Conservation (phyloP, 2,113 vertebrate species). For the Thalassoma bifasciatum region DNA sequence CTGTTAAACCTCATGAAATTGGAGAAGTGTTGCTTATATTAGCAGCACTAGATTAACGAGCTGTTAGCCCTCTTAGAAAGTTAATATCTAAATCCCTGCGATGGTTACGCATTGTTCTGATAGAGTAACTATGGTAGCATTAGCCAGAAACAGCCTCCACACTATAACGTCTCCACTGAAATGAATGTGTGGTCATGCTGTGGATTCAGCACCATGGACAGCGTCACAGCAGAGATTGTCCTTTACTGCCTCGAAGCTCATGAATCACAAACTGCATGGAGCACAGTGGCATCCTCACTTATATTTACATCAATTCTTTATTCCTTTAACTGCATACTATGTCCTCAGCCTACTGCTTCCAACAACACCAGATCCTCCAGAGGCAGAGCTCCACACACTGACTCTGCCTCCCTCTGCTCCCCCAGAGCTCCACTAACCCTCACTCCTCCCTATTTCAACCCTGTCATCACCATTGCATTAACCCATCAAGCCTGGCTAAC, state of each 20-base stretch:
- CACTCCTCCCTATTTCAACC: slow-evolving; percentile 4
- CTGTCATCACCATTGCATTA: slow-evolving; percentile 34
- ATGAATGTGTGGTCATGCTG: background rate
- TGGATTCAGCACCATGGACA: slow-evolving; percentile 9
- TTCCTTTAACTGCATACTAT: slow-evolving; percentile 3
- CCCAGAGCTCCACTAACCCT: slow-evolving; percentile 16
- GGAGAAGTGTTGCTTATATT: too few species aligned
- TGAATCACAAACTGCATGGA: background rate
- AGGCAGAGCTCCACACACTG: slow-evolving; percentile 31
- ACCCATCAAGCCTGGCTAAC: slow-evolving; percentile 35
- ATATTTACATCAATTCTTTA: slow-evolving; percentile 10
- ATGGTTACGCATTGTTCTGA: too few species aligned
- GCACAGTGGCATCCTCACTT: background rate
- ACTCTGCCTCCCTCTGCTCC: background rate
- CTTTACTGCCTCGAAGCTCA: background rate
- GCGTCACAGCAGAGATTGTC: background rate
- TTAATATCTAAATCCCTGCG: too few species aligned
- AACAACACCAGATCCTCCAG: slow-evolving; percentile 18
- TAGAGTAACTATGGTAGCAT: too few species aligned
- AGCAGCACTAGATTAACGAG: too few species aligned
- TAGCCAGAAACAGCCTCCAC: too few species aligned
- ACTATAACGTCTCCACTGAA: background rate
- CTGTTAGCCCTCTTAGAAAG: too few species aligned
- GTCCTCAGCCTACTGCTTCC: slow-evolving; percentile 17
- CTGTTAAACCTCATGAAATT: too few species aligned